Evolutionary conservation across 2,888 invertebrate genomes (phyloP), one percentile per base, ranked within the genome.

Genomic region (Drosophila nr. perissopoda): DNA sequence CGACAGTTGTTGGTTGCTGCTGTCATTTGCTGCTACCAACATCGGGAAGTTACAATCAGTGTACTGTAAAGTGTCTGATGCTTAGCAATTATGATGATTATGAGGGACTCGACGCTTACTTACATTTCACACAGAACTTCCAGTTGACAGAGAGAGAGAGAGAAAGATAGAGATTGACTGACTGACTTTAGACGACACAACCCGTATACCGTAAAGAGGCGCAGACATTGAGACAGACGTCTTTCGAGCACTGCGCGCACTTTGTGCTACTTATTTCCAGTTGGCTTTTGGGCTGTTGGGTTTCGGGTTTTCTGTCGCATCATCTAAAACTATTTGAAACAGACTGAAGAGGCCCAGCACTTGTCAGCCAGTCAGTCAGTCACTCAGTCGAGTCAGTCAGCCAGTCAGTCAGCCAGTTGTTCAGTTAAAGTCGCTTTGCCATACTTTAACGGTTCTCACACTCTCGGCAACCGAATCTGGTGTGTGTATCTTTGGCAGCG

Each of bases 361-460:
- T 80, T 80, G 80, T 67, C 80, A 75, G 80, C 31, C 54, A 51
- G 49, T 40, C 27, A 54, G 51, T 51, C 80, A 58, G 52, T 34
- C 36, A 40, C 57, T 40, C 52, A 33, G 53, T 63, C 58, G 21
- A 49, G 75, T 38, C 53, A 31, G 58, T 54, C 54, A 68, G 65
- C 51, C 53, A 51, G 54, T 62, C 74, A 66, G 68, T 67, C 48
- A 25, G 60, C 52, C 58, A 52, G 61, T 60, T 64, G 67, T 56
- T 82, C 82, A 72, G 82, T 72, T 80, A 80, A 65, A 79, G 79
- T 79, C 82, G 68, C 73, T 90, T 75, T 85, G 85, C 80, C 86
- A 74, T 81, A 76, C 82, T 86, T 87, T 87, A 87, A 87, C 90
- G 87, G 87, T 87, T 87, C 87, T 87, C 87, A 87, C 90, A 90